These are phyloP conservation scores for Palythoa grandiflora DNA, from an alignment of 92 coral and sea anemone species.

Conservation along the genomic window DNA sequence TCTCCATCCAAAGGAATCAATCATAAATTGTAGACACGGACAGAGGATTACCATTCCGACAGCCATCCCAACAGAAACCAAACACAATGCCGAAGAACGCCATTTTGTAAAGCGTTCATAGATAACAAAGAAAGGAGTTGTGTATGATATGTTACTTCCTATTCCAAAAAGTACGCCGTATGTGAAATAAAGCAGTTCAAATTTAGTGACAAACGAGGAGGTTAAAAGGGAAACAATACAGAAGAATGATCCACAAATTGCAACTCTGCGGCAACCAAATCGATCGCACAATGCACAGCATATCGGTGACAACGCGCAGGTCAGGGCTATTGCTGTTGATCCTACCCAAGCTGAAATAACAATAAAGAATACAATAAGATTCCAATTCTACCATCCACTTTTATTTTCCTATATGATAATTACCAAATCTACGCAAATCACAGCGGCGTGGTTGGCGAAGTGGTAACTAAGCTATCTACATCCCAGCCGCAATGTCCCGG, in stretches of 20 bases:
- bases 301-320: conserved; percentile 16
- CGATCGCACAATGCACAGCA: conserved; percentile 29
- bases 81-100: conserved; percentile 15
- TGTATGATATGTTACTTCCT: not conserved
- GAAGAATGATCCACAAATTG: conserved; percentile 38
- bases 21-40: not conserved
- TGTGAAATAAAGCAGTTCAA: conserved; percentile 42
- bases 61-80: not conserved
- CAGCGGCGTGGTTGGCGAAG: too few relatives aligned
- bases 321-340: not conserved
- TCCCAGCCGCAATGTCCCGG: too few relatives aligned
- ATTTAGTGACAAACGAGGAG: conserved; percentile 36
- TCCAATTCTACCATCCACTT: too few relatives aligned
- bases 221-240: conserved; percentile 35
- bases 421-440: too few relatives aligned
- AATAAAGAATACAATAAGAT: not conserved
- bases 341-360: conserved; percentile 43
- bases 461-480: too few relatives aligned
- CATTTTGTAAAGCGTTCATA: not conserved
- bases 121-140: not conserved
- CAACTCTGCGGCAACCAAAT: conserved; percentile 40
- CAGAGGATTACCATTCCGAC: not conserved
- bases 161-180: not conserved
- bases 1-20: not conserved
- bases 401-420: too few relatives aligned